Evolutionary conservation across 2,888 invertebrate species (phyloP).

Genomic region (Timema cristinae): DNA sequence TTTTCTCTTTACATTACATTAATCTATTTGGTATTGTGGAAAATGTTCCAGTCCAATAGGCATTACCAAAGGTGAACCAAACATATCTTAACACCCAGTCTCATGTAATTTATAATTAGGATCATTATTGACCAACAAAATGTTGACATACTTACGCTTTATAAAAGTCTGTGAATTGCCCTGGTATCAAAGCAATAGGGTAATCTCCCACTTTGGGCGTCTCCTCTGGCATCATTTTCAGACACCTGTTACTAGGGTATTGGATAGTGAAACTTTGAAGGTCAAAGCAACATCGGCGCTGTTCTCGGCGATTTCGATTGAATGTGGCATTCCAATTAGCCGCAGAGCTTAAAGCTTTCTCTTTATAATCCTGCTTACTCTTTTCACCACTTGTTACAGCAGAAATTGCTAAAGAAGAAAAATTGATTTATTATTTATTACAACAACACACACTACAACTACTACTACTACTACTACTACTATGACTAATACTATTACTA

Average conservation of each 20-base stretch:
- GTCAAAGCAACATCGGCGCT: slow-evolving; percentile 81
- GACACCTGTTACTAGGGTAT: slow-evolving; percentile 52
- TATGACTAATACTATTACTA: background rate
- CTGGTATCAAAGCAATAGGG: slow-evolving; percentile 91
- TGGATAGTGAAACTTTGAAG: slow-evolving; percentile 87
- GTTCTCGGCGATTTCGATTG: slow-evolving; percentile 71
- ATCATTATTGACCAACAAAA: background rate
- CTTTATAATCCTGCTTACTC: slow-evolving; percentile 58
- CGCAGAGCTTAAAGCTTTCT: slow-evolving; percentile 79
- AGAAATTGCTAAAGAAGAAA: slow-evolving; percentile 28
- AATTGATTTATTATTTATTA: background rate
- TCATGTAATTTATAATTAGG: background rate
- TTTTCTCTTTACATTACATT: too few species aligned
- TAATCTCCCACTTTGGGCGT: slow-evolving; percentile 62
- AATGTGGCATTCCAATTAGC: slow-evolving; percentile 85
- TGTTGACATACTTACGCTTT: slow-evolving; percentile 51
- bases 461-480: background rate
- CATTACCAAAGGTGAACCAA: background rate
- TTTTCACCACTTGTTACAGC: slow-evolving; percentile 29
- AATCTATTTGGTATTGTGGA: too few species aligned
- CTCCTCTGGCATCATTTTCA: slow-evolving; percentile 44
- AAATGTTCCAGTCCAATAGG: too few species aligned
- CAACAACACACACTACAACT: too few species aligned
- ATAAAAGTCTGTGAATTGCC: slow-evolving; percentile 91
- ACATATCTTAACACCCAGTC: background rate